Evolutionary conservation across 2,888 invertebrate species (phyloP), one percentile per base, ranked within the genome.

Genomic region (Flabesymbios commensalis): DNA sequence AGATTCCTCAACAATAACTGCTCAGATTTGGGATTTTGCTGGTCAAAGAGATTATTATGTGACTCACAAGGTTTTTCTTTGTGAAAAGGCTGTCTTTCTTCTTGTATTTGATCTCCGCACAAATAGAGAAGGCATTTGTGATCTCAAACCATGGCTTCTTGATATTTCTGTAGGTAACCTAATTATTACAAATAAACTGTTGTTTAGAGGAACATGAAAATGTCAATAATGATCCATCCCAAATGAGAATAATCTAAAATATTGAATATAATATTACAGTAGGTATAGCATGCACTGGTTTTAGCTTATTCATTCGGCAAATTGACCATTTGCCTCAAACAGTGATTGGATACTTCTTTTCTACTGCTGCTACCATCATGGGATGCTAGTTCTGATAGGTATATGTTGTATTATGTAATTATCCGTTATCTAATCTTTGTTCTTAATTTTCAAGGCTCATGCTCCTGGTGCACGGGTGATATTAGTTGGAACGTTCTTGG

Each of bases 11-110:
- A 56, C 59, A 1, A 26, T 76, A 10, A 68, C 61, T 2, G 60
- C 75, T 28, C 67, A 68, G 33, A 68, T 75, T 19, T 78, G 78
- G 78, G 79, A 79, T 59, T 63, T 77, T 48, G 72, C 75, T 0
- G 75, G 76, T 2, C 68, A 70, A 36, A 67, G 70, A 26, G 71
- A 72, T 22, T 70, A 70, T 29, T 64, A 68, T 29, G 63, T 70
- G 49, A 71, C 75, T 1, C 75, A 76, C 45, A 74, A 76, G 53
- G 69, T 75, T 53, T 69, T 78, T 57, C 70, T 75, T 53, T 75
- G 74, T 0, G 65, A 66, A 19, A 65, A 72, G 56, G 69, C 74
- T 5, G 69, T 78, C 24, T 78, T 74, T 55, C 61, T 78, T 4
- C 64, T 78, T 7, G 75, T 77, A 19, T 78, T 74, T 72, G 75